Evolutionary conservation across 2,113 vertebrate genomes (phyloP).

Genomic region (Hemiscyllium ocellatum): DNA sequence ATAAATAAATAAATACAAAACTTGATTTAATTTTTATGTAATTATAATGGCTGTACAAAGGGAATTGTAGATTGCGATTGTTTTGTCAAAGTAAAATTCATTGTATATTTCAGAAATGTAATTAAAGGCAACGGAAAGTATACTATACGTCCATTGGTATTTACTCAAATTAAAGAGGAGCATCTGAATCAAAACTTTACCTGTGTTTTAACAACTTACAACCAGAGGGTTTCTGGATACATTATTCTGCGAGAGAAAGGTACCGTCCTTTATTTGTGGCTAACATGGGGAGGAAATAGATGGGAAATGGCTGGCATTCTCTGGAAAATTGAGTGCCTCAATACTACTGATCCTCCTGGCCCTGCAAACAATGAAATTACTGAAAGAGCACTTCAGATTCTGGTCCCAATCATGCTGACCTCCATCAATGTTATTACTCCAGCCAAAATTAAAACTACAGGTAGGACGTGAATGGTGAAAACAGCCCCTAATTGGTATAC

Average conservation of each 20-base stretch:
- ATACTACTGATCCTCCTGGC: not conserved
- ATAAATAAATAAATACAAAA: not conserved
- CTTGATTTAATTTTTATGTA: not conserved
- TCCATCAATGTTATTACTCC: not conserved
- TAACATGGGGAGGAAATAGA: not conserved
- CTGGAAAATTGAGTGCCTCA: not conserved
- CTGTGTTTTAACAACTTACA: constrained; percentile 48
- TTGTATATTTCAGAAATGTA: not conserved
- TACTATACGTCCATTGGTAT: constrained; percentile 46
- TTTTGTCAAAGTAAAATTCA: not conserved
- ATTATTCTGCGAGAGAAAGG: constrained; percentile 52
- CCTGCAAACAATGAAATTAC: not conserved
- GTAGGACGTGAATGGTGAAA: not conserved
- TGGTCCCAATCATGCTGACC: not conserved
- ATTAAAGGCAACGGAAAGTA: constrained; percentile 42
- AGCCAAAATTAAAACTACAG: not conserved
- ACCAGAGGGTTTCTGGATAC: constrained; percentile 31
- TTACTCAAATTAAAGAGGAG: constrained; percentile 50
- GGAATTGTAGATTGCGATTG: not conserved
- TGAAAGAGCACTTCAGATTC: not conserved
- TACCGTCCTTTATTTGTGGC: not conserved
- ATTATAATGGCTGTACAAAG: not conserved
- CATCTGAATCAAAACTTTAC: constrained; percentile 52
- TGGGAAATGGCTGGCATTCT: not conserved
- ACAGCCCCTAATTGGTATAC: not conserved